Conservation (phyloP, 2,113 vertebrate genomes). For the Rhinopithecus roxellana region DNA sequence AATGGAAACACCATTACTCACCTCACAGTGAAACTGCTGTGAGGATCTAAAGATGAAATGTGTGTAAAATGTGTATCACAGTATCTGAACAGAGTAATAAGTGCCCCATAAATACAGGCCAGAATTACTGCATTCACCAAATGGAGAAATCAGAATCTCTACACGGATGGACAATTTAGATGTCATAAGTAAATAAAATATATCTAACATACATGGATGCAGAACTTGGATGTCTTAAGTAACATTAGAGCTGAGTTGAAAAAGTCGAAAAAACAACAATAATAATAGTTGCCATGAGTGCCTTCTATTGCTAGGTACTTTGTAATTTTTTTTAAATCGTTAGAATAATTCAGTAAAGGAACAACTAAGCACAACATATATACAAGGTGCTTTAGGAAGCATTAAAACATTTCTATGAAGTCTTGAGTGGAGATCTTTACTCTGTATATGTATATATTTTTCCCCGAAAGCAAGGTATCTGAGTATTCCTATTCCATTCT, state of each 20-base stretch:
- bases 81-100: not conserved
- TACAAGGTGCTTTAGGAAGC: not conserved
- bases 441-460: not conserved
- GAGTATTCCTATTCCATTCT: not conserved
- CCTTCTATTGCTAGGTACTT: not conserved
- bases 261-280: not conserved
- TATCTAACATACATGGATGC: no score
- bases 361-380: not conserved
- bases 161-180: not conserved
- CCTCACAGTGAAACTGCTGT: not conserved
- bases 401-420: constrained; percentile 42
- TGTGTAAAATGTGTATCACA: not conserved
- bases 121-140: not conserved
- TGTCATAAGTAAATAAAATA: not conserved
- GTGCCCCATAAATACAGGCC: not conserved
- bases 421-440: not conserved
- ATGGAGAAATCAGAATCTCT: not conserved
- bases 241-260: not conserved
- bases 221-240: not conserved
- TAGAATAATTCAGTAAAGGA: not conserved
- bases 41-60: not conserved
- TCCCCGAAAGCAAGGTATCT: not conserved
- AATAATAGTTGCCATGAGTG: not conserved
- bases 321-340: not conserved
- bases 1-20: not conserved